Evolutionary conservation across 2,113 vertebrate genomes (phyloP), one percentile per base, ranked within the genome.

Genomic region (Malaclemys terrapin): DNA sequence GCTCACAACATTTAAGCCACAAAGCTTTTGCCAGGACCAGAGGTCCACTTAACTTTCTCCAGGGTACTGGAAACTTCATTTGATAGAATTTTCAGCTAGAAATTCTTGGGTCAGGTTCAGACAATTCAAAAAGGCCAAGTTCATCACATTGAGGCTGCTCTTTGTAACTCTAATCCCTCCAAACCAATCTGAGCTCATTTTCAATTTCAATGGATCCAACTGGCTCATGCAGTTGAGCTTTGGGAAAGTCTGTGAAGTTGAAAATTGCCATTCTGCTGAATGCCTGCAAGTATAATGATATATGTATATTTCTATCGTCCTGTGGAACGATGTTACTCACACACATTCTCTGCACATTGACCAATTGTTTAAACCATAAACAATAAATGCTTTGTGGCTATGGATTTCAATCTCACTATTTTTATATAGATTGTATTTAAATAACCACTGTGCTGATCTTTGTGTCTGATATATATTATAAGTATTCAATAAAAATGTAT

Each of bases 251-350:
- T 96, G 69, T 96, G 88, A 97, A 83, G 91, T 93, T 97, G 93
- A 96, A 96, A 96, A 95, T 31, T 94, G 89, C 56, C 80, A 96
- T 95, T 96, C 59, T 94, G 84, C 91, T 95, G 89, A 96, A 95
- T 20, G 83, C 52, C 87, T 92, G 79, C 31, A 31, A 91, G 35
- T 82, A 82, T 95, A 97, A 94, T 82, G 87, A 87, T 87, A 20
- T 52, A 88, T 89, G 75, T 86, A 45, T 86, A 90, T 85, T 94
- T 84, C 89, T 83, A 6, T n/a, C 79, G 79, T 85, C 85, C 62
- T 96, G 62, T 65, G 80, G 31, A 75, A 50, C 53, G 57, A 88
- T 76, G 89, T 82, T 93, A 35, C 52, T 85, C 12, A n/a, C 81
- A 82, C 25, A 47, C 83, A 83, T 69, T 87, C 54, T 89, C 84